A percentile compares a stretch with the other conserved stretches of the same genome.
Evolutionary conservation across 2,113 vertebrate species (phyloP).

Genomic region (Progne subis): DNA sequence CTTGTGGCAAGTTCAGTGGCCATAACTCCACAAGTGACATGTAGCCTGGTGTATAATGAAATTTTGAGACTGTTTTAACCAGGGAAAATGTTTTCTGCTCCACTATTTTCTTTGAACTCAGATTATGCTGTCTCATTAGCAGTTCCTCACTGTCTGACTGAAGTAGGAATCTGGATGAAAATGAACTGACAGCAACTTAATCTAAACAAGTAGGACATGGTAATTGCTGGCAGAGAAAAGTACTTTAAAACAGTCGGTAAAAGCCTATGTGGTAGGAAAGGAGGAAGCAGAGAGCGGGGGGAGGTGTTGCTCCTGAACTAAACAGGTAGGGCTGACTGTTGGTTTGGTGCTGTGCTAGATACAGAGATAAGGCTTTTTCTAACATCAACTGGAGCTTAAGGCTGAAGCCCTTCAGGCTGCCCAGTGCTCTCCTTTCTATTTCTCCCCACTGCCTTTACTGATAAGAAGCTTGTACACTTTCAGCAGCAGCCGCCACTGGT

Average conservation of each 20-base stretch:
- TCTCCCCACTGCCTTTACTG: not conserved
- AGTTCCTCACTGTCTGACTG: slow-evolving; percentile 40
- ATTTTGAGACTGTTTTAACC: not conserved
- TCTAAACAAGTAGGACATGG: slow-evolving; percentile 56
- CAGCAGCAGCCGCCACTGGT: not conserved
- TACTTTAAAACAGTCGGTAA: slow-evolving; percentile 51
- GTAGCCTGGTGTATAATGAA: not conserved
- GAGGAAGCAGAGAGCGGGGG: not conserved
- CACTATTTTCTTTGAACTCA: slow-evolving; percentile 31
- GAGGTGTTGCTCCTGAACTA: not conserved
- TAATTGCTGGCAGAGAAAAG: slow-evolving; percentile 53
- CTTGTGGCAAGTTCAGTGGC: not conserved
- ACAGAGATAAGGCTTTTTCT: not conserved
- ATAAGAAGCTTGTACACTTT: not conserved
- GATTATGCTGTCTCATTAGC: slow-evolving; percentile 43
- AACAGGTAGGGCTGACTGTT: not conserved
- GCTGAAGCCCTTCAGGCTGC: not conserved
- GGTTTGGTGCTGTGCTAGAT: not conserved
- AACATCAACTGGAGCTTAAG: not conserved
- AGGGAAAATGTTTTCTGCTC: slow-evolving; percentile 8
- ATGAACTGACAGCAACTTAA: slow-evolving; percentile 63
- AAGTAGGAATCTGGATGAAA: slow-evolving; percentile 52
- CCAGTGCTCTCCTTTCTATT: not conserved
- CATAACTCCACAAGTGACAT: not conserved
- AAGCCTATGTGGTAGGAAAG: slow-evolving; percentile 16